Evolutionary conservation across 1,140 invertebrate species (phyloP), one percentile per base, ranked within the genome.

Genomic region (Rhopalosiphum padi): DNA sequence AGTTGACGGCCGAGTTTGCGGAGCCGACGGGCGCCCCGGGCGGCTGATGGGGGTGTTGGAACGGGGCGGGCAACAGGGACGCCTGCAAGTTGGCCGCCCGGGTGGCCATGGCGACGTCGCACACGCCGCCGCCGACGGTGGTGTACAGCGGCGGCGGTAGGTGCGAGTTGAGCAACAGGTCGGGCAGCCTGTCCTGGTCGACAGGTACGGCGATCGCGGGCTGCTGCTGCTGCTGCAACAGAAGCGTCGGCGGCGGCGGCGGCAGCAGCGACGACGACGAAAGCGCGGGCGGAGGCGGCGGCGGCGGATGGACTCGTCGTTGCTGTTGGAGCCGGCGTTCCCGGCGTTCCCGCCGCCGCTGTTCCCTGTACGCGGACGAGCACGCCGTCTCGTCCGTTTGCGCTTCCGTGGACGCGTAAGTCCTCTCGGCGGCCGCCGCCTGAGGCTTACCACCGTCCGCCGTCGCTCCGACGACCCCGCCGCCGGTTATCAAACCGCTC

Each of bases 101-200:
- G 90, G 55, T 85, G 91, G 87, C 87, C 87, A 89, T 23, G 30
- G 87, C 43, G 94, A 48, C 55, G 93, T 93, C 93, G 90, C 85
- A 90, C 53, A 43, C 37, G 90, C 51, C 60, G 87, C 88, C 83
- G 87, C 88, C 60, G 93, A 92, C 88, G 48, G 88, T 51, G 55
- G 48, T 83, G 91, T 91, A 92, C 77, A 91, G 92, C 46, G 90
- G 94, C 43, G 93, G 93, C 1, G 91, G 94, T 46, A 94, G 94
- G 22, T 60, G 89, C 89, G 89, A 90, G 48, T 94, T 94, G 53
- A 94, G 94, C 46, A 94, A 94, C 83, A 68, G 94, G 94, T 51
- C 94, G 90, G 37, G 96, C 95, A 93, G 95, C 95, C 8, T 95
- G 95, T 91, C 95, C 95, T 21, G 96, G 95, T 51, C 96, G 95